These are phyloP conservation scores for Oryzias sinensis DNA, from an alignment of 2,797 vertebrate genomes.

Conservation along the genomic window DNA sequence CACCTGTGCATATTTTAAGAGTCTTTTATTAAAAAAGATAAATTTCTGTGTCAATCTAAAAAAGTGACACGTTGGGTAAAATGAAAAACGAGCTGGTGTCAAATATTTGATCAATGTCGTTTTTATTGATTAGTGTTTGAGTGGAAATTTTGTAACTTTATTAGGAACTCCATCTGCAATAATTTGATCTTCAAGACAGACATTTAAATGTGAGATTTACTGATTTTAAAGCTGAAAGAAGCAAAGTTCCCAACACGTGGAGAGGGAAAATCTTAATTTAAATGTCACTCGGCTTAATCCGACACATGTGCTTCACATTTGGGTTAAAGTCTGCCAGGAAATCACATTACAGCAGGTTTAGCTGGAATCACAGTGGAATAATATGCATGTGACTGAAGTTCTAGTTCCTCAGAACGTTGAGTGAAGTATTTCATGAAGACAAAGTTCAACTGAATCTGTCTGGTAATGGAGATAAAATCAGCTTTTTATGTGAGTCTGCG, in stretches of 20 bases:
- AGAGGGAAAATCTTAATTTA: not conserved
- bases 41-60: too few relatives aligned
- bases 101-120: too few relatives aligned
- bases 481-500: not conserved
- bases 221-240: too few relatives aligned
- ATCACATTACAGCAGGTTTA: conserved; percentile 12
- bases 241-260: not conserved
- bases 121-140: too few relatives aligned
- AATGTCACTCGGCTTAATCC: conserved; percentile 16
- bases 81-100: too few relatives aligned
- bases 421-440: not conserved
- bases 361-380: not conserved
- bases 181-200: too few relatives aligned
- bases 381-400: conserved; percentile 20
- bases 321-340: conserved; percentile 15
- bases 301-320: conserved; percentile 25
- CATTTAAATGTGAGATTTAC: too few relatives aligned
- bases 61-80: too few relatives aligned
- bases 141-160: too few relatives aligned
- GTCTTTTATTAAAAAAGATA: too few relatives aligned
- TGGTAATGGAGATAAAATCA: not conserved
- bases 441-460: not conserved
- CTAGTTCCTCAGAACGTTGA: not conserved
- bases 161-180: too few relatives aligned
- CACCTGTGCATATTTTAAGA: too few relatives aligned